Evolutionary conservation across 2,113 vertebrate genomes (phyloP).

Genomic region (Boulengeromyrus knoepffleri): DNA sequence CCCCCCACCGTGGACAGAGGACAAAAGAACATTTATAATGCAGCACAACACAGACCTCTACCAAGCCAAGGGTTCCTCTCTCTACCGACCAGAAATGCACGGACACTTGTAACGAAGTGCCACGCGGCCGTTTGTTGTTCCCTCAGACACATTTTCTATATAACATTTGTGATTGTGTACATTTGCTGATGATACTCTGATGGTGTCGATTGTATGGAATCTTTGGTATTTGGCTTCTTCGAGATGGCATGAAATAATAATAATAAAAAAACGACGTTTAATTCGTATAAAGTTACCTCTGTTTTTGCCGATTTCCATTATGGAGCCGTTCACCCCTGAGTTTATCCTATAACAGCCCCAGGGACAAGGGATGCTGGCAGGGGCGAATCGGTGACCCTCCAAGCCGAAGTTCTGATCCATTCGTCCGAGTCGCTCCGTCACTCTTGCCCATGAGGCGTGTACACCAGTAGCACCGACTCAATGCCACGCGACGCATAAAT

Average conservation of each 20-base stretch:
- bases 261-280: constrained; percentile 43
- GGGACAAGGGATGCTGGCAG: not conserved
- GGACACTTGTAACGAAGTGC: constrained; percentile 37
- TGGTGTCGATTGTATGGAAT: constrained; percentile 59
- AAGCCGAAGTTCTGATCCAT: constrained; percentile 46
- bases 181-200: constrained; percentile 57
- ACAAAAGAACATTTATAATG: not conserved
- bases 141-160: constrained; percentile 59
- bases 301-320: constrained; percentile 43
- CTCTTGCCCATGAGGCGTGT: constrained; percentile 23
- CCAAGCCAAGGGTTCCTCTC: constrained; percentile 41
- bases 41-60: constrained; percentile 44
- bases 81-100: constrained; percentile 43
- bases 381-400: constrained; percentile 23
- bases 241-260: constrained; percentile 57
- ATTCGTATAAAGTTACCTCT: constrained; percentile 58
- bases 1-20: constrained; percentile 32
- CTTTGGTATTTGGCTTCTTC: constrained; percentile 59
- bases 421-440: not conserved
- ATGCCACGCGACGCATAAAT: constrained; percentile 22
- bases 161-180: constrained; percentile 64
- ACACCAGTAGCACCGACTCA: constrained; percentile 38
- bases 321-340: not conserved
- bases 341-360: not conserved
- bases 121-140: constrained; percentile 44